Percentiles rank a stretch among this genome's conserved stretches.
Conservation (phyloP, 1,140 invertebrate species). For the Rhyacophila brunnea region DNA sequence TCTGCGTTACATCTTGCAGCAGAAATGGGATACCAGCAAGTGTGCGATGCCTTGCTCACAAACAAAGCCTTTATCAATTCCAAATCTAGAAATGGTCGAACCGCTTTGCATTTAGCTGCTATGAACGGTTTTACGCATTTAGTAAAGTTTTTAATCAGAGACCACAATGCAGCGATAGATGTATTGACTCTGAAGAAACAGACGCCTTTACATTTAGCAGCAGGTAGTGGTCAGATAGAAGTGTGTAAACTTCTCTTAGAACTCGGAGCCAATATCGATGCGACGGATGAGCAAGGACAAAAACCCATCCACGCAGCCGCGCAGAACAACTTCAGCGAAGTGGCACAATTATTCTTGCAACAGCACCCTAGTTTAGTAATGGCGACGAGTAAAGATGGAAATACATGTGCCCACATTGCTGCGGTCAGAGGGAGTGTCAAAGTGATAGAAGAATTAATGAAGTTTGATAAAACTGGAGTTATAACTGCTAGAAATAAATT, state of each 20-base stretch:
- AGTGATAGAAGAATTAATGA: conserved; percentile 98
- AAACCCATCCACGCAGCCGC: conserved; percentile 92
- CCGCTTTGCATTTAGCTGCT: conserved; percentile 84
- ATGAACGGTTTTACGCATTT: conserved; percentile 92
- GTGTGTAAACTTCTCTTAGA: conserved; percentile 93
- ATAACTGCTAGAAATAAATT: conserved; percentile 93
- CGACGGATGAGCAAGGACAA: conserved; percentile 90
- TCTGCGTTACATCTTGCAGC: conserved; percentile 94
- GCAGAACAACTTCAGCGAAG: conserved; percentile 97
- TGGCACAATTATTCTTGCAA: conserved; percentile 95
- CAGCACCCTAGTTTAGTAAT: conserved; percentile 92
- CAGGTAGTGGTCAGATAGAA: conserved; percentile 91
- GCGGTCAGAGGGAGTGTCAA: conserved; percentile 97
- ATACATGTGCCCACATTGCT: conserved; percentile 98
- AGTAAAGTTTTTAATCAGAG: conserved; percentile 85
- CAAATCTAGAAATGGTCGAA: conserved; percentile 81
- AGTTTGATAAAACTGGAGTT: conserved; percentile 93
- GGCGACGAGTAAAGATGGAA: conserved; percentile 93
- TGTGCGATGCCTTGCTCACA: conserved; percentile 91
- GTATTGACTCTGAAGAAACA: conserved; percentile 89
- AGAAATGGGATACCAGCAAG: conserved; percentile 87
- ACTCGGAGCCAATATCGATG: conserved; percentile 94
- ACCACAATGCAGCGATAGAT: conserved; percentile 93
- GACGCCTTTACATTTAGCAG: conserved; percentile 85
- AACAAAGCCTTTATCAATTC: conserved; percentile 99